Evolutionary conservation across 23 tunicate species (phyloP), one percentile per base, ranked within the genome.

Genomic region (Clavelina lepadiformis): DNA sequence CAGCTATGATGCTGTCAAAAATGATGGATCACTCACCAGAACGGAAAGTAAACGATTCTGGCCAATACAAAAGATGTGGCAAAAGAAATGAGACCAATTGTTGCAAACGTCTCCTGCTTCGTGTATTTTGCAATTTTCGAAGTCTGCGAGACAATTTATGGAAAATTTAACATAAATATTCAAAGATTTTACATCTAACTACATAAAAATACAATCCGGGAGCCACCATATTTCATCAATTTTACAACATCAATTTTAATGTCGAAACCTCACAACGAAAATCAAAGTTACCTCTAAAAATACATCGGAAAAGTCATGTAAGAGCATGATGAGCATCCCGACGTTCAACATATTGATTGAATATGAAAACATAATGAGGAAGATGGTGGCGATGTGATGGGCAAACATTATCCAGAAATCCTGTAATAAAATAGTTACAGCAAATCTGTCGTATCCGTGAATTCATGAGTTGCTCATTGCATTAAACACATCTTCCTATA

Each of bases 321-420:
- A 51, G 2, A 51, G 33, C 79, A 81, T 75, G 22, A 89, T 89
- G 29, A 89, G 67, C 46, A 82, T 59, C 23, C 97, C 97, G 54
- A 89, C 70, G 44, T 81, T 81, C 22, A 70, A 31, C 69, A 75
- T 71, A 59, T 89, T 89, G 19, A 89, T 67, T 20, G 68, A 67
- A 46, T 89, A 89, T 8, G 97, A 89, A 63, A 86, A 86, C 3
- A 51, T 44, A 56, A 89, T 77, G 24, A 89, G 75, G 7, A 81
- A 45, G 29, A 89, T 70, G 13, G 97, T 89, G 5, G 89, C 97
- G 25, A 81, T 37, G 71, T 89, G 97, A 35, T 89, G 97, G 20
- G 70, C 34, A 45, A 70, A 89, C 97, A 89, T 89, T 1, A 67
- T 65, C 97, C 97, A 89, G 38, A 89, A 89, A 33, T 89, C 97